Evolutionary conservation across 2,113 vertebrate species (phyloP).

Genomic region (Syngnathus floridae): DNA sequence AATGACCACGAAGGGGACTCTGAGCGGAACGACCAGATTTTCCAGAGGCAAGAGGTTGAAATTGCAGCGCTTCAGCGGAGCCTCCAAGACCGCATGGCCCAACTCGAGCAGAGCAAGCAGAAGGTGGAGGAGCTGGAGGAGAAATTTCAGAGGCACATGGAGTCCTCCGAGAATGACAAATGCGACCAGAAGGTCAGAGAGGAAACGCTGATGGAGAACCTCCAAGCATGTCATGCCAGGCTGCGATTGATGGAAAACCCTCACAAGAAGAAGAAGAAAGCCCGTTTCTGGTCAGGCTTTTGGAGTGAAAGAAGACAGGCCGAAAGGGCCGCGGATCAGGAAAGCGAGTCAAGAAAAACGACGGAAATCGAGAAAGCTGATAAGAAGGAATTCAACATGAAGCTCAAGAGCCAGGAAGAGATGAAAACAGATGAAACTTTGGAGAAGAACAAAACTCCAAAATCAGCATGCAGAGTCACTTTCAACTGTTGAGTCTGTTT

Average conservation of each 20-base stretch:
- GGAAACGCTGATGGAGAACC: neutral
- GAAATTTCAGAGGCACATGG: neutral
- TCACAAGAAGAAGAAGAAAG: neutral
- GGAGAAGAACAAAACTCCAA: neutral
- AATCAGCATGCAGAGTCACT: neutral
- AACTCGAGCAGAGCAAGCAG: conserved; percentile 1
- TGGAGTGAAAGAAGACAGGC: neutral
- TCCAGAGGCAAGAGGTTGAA: neutral
- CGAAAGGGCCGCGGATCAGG: neutral
- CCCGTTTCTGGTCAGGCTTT: neutral
- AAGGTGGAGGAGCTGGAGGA: neutral
- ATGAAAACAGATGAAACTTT: neutral
- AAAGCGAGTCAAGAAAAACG: neutral
- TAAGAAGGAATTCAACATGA: neutral
- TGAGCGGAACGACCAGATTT: neutral
- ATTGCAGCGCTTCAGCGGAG: neutral
- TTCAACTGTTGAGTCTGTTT: neutral
- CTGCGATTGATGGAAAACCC: neutral
- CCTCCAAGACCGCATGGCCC: neutral
- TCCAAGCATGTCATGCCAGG: neutral
- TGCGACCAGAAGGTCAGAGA: neutral
- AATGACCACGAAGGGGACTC: neutral
- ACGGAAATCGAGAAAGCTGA: neutral
- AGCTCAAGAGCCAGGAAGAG: neutral
- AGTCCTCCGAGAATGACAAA: neutral